phyloP scores from a whole-genome alignment of 2,888 invertebrate genomes.

The Oscheius onirici region DNA sequence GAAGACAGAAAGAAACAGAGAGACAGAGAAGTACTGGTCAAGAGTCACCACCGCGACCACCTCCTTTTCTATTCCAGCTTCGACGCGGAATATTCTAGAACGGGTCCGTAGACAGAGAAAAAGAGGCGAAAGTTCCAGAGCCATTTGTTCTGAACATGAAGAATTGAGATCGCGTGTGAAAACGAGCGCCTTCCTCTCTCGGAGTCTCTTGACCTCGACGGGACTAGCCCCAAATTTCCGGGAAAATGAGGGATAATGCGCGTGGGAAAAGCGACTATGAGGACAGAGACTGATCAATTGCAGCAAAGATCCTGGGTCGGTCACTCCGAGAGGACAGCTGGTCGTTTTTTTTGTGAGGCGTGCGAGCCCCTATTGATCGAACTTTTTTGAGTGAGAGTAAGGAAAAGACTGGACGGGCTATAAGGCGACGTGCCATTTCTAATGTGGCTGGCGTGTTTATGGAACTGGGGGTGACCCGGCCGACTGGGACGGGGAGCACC shows the following conservation, averaged over 20 bases:
- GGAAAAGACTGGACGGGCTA: background rate
- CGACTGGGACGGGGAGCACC: constrained; percentile 6
- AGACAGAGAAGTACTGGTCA: background rate
- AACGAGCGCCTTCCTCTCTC: background rate
- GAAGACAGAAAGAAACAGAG: constrained; percentile 1
- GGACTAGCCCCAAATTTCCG: constrained; percentile 8
- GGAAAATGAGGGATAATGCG: background rate
- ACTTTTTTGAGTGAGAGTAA: background rate
- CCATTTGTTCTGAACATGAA: background rate
- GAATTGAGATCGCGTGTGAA: background rate
- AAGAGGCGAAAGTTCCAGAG: background rate
- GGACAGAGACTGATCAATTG: constrained; percentile 8
- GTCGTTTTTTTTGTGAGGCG: constrained; percentile 4
- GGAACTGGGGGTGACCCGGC: constrained; percentile 20
- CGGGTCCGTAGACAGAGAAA: too few relatives aligned
- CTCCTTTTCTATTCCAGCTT: background rate
- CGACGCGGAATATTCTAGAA: constrained; percentile 9
- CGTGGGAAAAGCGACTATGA: constrained; percentile 14
- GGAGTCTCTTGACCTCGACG: constrained; percentile 20
- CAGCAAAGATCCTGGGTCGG: background rate
- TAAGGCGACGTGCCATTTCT: constrained; percentile 18
- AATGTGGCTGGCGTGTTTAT: constrained; percentile 24
- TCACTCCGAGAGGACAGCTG: constrained; percentile 27
- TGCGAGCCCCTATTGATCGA: background rate
- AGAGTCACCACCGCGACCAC: background rate